A percentile compares a stretch with the other conserved stretches of the same genome.
Evolutionary conservation across 2,797 vertebrate species (phyloP).

Genomic region (Lithobates pipiens): DNA sequence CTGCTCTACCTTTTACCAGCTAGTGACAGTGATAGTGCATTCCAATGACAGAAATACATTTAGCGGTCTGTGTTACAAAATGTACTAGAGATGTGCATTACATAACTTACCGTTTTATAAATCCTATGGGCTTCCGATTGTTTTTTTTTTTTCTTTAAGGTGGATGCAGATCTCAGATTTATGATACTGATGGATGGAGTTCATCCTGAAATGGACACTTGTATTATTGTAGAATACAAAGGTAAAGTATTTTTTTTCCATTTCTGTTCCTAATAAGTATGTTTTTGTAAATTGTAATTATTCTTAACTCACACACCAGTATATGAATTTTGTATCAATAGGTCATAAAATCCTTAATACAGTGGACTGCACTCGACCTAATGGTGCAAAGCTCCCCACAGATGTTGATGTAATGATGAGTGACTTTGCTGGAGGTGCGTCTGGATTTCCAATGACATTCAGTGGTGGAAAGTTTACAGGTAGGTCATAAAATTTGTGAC

Average conservation of each 20-base stretch:
- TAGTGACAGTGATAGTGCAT: too few species aligned
- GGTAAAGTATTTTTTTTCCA: constrained; percentile 67
- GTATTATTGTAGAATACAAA: constrained; percentile 86
- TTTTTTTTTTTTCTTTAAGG: constrained; percentile 66
- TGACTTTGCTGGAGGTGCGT: constrained; percentile 84
- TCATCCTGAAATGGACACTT: constrained; percentile 86
- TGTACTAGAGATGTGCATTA: too few species aligned
- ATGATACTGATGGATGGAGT: constrained; percentile 86
- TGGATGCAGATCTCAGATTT: constrained; percentile 78
- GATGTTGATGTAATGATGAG: constrained; percentile 82
- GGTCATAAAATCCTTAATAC: constrained; percentile 85
- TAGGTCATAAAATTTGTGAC: constrained; percentile 50
- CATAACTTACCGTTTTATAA: too few species aligned
- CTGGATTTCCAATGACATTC: constrained; percentile 85
- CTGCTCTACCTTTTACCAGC: too few species aligned
- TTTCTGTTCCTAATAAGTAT: not conserved
- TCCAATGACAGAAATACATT: too few species aligned
- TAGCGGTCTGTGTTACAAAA: too few species aligned
- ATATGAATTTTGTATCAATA: constrained; percentile 56
- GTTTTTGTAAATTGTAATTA: not conserved
- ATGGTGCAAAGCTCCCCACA: constrained; percentile 76
- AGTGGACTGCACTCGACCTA: constrained; percentile 83
- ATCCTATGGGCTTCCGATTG: too few species aligned
- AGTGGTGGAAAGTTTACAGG: constrained; percentile 80
- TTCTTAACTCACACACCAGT: not conserved